Percentiles rank a stretch among this genome's conserved stretches.
Conservation (phyloP, 1,140 invertebrate genomes). For the Lepidurus packardi region DNA sequence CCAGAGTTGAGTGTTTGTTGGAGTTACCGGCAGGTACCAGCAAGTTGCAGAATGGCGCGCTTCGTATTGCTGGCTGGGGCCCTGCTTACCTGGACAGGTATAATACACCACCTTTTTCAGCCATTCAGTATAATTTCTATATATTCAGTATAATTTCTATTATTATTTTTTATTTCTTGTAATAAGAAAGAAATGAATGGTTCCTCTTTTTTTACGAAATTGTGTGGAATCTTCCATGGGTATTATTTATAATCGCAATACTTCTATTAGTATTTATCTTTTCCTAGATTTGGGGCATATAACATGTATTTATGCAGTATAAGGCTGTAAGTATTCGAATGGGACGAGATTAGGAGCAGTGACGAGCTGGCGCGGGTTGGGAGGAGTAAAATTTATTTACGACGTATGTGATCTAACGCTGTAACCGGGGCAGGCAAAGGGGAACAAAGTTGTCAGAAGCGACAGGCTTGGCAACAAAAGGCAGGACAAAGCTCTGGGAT, state of each 20-base stretch:
- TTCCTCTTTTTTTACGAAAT: too few relatives aligned
- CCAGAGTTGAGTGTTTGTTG: neutral
- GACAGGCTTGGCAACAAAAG: conserved; percentile 10
- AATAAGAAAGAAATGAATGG: too few relatives aligned
- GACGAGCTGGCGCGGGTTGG: neutral
- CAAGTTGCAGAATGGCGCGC: neutral
- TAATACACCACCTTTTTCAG: too few relatives aligned
- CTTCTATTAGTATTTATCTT: too few relatives aligned
- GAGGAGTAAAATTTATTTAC: neutral
- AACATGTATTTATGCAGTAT: too few relatives aligned
- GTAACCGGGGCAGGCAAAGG: neutral
- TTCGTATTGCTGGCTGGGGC: neutral
- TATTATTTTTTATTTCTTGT: too few relatives aligned
- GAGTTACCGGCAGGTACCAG: neutral
- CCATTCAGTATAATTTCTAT: too few relatives aligned
- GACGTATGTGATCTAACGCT: neutral
- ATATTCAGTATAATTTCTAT: too few relatives aligned
- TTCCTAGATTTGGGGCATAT: too few relatives aligned
- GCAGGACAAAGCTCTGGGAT: conserved; percentile 13
- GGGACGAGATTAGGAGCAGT: neutral
- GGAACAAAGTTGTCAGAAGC: conserved; percentile 15
- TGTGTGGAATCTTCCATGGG: too few relatives aligned
- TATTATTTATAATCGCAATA: too few relatives aligned
- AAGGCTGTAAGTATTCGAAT: neutral
- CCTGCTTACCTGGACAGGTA: conserved; percentile 17